Evolutionary conservation across 2,113 vertebrate genomes (phyloP), one percentile per base, ranked within the genome.

Genomic region (Hippolais icterina): DNA sequence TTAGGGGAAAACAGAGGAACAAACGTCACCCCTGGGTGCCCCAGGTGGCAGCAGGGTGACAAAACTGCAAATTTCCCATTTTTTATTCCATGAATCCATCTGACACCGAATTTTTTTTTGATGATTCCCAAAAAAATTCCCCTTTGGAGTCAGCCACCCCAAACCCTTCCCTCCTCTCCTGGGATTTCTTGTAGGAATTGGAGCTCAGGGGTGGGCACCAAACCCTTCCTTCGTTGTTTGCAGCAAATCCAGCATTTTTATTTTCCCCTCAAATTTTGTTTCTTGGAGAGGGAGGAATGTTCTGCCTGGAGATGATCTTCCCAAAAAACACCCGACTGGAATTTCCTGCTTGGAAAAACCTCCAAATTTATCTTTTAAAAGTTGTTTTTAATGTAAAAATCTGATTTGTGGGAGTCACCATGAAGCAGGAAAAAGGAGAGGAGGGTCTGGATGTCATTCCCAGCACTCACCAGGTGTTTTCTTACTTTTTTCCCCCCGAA

Each of bases 11-110:
- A 35, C 9, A 7, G 35, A 2, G 5, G 5, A 9, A 16, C 6
- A 16, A 59, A 20, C 10, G 1, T 41, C 5, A 0, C 37, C 21
- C 1, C 0, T 8, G 54, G 23, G 15, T 31, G 49, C 35, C n/a
- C 44, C 11, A 4, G 3, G 4, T 15, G 12, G 50, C 42, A 61
- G 27, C 5, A 35, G 44, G 28, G 56, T 15, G 46, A 56, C 50
- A 46, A 53, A 77, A 64, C 41, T 39, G 16, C 54, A 47, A 5
- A 72, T 25, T n/a, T 59, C 65, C 53, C 11, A 0, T 50, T 41
- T 3, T 47, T 56, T 42, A 2, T 61, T 53, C 75, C 65, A 10
- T 5, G 3, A 28, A 54, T 63, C 53, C 15, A 0, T 71, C 39
- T 0, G 6, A 39, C 37, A 39, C 37, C 37, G 11, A 39, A 39